Evolutionary conservation across 2,888 invertebrate genomes (phyloP).

Genomic region (Dolomedes plantarius): DNA sequence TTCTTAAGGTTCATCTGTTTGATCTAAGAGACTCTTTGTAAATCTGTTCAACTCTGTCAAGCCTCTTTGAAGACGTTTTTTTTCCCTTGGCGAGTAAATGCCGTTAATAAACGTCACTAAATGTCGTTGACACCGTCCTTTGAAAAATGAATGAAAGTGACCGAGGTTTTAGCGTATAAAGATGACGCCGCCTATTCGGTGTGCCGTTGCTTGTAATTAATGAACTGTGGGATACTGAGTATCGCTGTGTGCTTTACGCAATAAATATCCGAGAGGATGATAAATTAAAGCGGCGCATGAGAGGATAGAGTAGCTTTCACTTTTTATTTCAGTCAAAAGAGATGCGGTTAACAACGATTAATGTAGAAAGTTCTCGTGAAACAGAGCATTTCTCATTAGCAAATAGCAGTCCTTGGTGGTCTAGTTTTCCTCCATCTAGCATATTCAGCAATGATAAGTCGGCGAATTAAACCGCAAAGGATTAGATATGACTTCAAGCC

Average conservation of each 20-base stretch:
- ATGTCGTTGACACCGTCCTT: neutral
- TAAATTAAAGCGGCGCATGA: no score
- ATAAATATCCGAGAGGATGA: neutral
- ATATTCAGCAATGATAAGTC: no score
- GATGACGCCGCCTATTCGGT: neutral
- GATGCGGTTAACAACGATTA: no score
- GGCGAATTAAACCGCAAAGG: no score
- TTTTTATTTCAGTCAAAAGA: no score
- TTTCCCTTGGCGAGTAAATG: neutral
- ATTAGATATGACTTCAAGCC: no score
- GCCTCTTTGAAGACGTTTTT: neutral
- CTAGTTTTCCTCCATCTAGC: no score
- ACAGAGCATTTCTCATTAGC: no score
- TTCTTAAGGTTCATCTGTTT: no score
- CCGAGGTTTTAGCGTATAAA: neutral
- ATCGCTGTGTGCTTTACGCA: neutral
- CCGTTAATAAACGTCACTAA: neutral
- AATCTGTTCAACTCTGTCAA: neutral
- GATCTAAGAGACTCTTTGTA: neutral
- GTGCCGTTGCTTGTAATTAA: neutral
- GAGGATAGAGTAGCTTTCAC: no score
- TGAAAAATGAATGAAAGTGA: neutral
- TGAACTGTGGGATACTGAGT: neutral
- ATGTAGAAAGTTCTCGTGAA: no score
- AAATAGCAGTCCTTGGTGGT: no score